Evolutionary conservation across 2,888 invertebrate genomes (phyloP), one percentile per base, ranked within the genome.

Genomic region (Leptopilina syphax): DNA sequence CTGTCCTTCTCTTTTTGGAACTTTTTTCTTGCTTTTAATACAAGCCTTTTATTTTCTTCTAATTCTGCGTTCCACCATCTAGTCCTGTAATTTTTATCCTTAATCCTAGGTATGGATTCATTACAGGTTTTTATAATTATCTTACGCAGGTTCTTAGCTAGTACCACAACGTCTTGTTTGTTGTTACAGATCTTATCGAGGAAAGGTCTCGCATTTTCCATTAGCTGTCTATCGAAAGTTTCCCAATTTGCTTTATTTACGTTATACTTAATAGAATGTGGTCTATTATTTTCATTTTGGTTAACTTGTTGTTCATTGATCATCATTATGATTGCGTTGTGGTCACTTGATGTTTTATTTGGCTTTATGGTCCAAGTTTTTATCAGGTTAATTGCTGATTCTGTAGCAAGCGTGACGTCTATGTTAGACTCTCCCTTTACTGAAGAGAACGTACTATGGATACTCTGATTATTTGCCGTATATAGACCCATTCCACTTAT

Each of bases 401-500:
- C 44, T 24, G 76, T 50, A n/a, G n/a, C 24, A 1, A 76, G 34
- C 1, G 65, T 65, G 13, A 76, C 13, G 12, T 77, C 65, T 44
- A 65, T 80, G 47, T 82, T 79, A 6, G 76, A 76, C 12, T 8
- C 18, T 8, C 79, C 80, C 12, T 4, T 44, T 7, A 1, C 60
- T 0, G 79, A 79, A 0, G 47, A 12, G 10, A 65, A 77, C 1
- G 76, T 80, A 3, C 0, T n/a, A 0, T 13, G 57, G 57, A 27
- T 57, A 10, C 0, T 1, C 4, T 9, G 4, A 18, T 50, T 44
- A 10, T 77, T 79, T 1, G 76, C 65, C 0, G 63, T 0, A 9
- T 76, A 65, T 3, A 82, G 73, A 1, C 76, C 66, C 4, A 76
- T 8, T 65, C 76, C 77, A 3, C 18, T 66, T 5, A 80, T 78